Evolutionary conservation across 2,797 vertebrate species (phyloP).

Genomic region (Oreochromis grahami): DNA sequence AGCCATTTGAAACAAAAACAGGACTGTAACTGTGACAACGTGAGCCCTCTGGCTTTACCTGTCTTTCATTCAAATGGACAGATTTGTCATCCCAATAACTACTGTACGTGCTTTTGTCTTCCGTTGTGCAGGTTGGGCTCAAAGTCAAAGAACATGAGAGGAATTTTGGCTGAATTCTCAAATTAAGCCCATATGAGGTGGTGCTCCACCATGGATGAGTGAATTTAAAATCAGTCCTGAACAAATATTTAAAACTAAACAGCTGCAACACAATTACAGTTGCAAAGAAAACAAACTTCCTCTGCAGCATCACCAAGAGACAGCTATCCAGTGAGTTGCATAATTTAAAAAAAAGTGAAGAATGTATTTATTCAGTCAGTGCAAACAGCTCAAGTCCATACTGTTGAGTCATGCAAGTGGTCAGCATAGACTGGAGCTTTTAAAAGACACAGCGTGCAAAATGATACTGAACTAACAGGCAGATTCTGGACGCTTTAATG

Average conservation of each 20-base stretch:
- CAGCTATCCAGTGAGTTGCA: slow-evolving; percentile 12
- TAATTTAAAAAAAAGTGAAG: not conserved
- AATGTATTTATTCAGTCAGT: slow-evolving; percentile 15
- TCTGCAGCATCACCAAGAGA: not conserved
- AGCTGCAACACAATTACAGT: not conserved
- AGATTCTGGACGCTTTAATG: not conserved
- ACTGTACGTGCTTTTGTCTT: not conserved
- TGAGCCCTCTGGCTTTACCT: not conserved
- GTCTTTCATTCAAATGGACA: not conserved
- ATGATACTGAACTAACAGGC: not conserved
- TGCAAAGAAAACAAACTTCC: not conserved
- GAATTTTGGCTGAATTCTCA: not conserved
- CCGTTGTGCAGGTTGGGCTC: not conserved
- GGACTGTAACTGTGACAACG: not conserved
- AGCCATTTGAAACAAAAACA: not conserved
- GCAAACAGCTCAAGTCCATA: slow-evolving; percentile 17
- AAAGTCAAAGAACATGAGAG: not conserved
- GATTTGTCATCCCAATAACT: not conserved
- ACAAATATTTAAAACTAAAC: not conserved
- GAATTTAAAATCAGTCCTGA: not conserved
- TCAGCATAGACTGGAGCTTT: not conserved
- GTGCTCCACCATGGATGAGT: not conserved
- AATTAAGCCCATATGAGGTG: not conserved
- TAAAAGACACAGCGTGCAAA: slow-evolving; percentile 38
- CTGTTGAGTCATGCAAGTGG: slow-evolving; percentile 41